phyloP scores from a whole-genome alignment of 2,113 vertebrate genomes.

The Aix galericulata region DNA sequence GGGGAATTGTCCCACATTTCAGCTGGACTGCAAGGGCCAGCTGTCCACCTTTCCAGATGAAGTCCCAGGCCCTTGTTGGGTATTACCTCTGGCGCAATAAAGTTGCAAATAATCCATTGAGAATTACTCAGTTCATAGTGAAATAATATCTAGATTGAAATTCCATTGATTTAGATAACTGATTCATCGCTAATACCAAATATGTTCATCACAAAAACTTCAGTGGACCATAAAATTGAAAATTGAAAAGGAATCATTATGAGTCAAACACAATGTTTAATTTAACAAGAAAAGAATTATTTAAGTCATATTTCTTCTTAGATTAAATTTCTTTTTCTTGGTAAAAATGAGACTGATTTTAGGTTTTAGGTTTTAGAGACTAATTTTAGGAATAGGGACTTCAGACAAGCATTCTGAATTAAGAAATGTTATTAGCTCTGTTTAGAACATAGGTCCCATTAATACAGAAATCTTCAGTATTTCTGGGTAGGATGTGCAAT shows the following conservation, averaged over 20 bases:
- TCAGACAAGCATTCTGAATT: neutral
- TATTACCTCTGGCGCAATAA: neutral
- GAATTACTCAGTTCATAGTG: neutral
- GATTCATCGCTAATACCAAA: neutral
- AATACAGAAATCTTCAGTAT: neutral
- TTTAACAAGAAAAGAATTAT: neutral
- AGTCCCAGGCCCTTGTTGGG: neutral
- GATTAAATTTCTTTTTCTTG: neutral
- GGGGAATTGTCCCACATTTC: neutral
- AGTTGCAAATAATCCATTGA: neutral
- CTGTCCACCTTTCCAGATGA: neutral
- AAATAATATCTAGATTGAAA: conserved; percentile 2
- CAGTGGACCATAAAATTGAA: neutral
- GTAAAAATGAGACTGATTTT: neutral
- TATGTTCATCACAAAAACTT: neutral
- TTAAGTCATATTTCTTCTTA: neutral
- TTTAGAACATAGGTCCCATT: conserved; percentile 2
- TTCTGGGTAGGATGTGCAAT: conserved; percentile 10
- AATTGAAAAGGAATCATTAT: neutral
- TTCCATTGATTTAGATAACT: neutral
- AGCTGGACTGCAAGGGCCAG: accelerated
- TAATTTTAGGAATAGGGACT: neutral
- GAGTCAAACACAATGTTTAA: neutral
- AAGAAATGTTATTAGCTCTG: neutral
- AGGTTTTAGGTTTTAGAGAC: neutral